phyloP scores from a whole-genome alignment of 1,140 invertebrate genomes.

The Hestina assimilis region DNA sequence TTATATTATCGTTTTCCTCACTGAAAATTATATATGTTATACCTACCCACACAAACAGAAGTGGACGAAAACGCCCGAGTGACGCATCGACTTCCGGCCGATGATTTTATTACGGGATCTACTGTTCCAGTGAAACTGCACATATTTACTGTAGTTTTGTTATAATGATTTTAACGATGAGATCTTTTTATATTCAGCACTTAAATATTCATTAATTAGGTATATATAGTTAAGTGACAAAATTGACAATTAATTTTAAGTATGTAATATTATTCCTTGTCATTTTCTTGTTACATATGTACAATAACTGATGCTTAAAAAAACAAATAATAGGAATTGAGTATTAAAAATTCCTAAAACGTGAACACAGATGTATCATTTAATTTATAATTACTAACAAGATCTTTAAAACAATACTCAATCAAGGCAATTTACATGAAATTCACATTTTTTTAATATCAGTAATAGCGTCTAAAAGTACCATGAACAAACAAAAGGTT shows the following conservation, averaged over 20 bases:
- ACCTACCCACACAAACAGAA: conserved; percentile 59
- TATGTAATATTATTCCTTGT: no score
- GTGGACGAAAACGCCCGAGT: conserved; percentile 69
- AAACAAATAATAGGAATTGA: no score
- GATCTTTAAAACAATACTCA: no score
- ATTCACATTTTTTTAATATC: neutral
- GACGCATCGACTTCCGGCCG: conserved; percentile 76
- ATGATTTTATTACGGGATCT: conserved; percentile 76
- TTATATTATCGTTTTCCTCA: conserved; percentile 40
- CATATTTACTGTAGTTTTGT: conserved; percentile 17
- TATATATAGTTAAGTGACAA: neutral
- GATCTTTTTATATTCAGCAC: no score
- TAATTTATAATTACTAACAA: no score
- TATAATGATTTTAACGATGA: conserved; percentile 1
- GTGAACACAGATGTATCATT: no score
- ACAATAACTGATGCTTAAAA: no score
- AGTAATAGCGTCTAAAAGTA: neutral
- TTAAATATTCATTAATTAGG: no score
- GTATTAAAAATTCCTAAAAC: no score
- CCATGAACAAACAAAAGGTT: conserved; percentile 23
- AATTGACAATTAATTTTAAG: no score
- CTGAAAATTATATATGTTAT: conserved; percentile 28
- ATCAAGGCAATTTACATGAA: neutral
- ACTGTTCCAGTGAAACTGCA: conserved; percentile 57
- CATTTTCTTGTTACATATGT: no score